These are phyloP conservation scores for Hyperoplus immaculatus DNA, from an alignment of 2,797 vertebrate genomes.

Conservation along the genomic window DNA sequence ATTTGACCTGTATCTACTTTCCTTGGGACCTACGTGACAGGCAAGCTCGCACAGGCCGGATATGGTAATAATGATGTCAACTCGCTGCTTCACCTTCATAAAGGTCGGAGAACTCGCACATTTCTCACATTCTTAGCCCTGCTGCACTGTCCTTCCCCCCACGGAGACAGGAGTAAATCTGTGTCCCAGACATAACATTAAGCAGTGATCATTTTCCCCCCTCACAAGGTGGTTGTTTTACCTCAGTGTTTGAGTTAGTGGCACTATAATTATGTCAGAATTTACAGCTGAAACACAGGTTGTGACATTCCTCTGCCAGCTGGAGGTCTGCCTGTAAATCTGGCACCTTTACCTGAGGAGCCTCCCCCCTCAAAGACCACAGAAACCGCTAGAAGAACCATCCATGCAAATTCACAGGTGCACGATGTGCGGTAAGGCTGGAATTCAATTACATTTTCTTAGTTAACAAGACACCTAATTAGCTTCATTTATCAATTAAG, in stretches of 20 bases:
- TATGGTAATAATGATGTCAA: conserved; percentile 74
- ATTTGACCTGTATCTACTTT: conserved; percentile 70
- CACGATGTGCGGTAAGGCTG: neutral
- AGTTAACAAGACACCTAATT: neutral
- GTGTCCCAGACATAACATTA: conserved; percentile 81
- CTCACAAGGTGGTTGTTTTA: conserved; percentile 80
- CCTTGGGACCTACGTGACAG: conserved; percentile 48
- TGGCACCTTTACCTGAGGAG: conserved; percentile 72
- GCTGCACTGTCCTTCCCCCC: conserved; percentile 50
- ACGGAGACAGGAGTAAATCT: conserved; percentile 75
- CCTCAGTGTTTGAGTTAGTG: conserved; percentile 75
- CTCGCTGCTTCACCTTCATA: conserved; percentile 72
- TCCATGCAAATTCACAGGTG: conserved; percentile 34
- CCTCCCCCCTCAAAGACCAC: conserved; percentile 42
- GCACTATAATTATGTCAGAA: conserved; percentile 85
- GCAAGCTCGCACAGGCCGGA: conserved; percentile 68
- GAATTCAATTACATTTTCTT: neutral
- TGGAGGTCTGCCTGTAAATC: conserved; percentile 84
- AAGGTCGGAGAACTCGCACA: conserved; percentile 76
- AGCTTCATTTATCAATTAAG: conserved; percentile 3
- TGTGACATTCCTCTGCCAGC: conserved; percentile 85
- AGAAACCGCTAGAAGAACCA: conserved; percentile 44
- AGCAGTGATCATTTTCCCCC: conserved; percentile 77
- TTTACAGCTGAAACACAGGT: conserved; percentile 83
- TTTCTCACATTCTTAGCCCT: conserved; percentile 78